Percentiles rank a stretch among this genome's conserved stretches.
Conservation (phyloP, 2,113 vertebrate genomes). For the Talpa occidentalis region DNA sequence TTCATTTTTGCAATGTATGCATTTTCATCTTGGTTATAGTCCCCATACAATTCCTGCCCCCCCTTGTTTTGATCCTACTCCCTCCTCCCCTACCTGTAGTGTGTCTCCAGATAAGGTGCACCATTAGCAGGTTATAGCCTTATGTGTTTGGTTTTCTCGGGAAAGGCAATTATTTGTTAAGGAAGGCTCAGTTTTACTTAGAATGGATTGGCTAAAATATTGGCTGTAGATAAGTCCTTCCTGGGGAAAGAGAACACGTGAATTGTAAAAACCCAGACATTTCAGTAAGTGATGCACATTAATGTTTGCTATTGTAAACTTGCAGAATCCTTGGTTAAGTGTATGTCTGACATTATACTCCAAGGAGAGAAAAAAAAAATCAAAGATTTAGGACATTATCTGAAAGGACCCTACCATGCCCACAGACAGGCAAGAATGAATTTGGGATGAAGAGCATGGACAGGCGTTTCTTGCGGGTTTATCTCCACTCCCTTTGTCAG, state of each 20-base stretch:
- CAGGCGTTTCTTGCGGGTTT: not conserved
- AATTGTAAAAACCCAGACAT: not conserved
- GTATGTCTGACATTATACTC: not conserved
- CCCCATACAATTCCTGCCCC: too few species aligned
- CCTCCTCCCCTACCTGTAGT: too few species aligned
- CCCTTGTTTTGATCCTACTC: too few species aligned
- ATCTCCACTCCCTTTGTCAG: not conserved
- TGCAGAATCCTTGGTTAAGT: not conserved
- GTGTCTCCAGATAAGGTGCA: too few species aligned
- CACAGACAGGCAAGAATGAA: not conserved
- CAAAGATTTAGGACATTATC: not conserved
- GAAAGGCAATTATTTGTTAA: slow-evolving; percentile 45
- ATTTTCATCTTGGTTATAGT: too few species aligned
- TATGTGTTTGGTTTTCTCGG: not conserved
- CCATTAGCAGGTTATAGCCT: not conserved
- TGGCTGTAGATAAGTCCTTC: not conserved
- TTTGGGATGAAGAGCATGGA: not conserved
- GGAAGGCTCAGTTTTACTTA: not conserved
- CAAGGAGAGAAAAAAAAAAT: not conserved
- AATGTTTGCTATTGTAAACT: not conserved
- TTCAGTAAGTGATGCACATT: not conserved
- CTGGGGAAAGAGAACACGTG: not conserved
- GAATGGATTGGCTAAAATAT: not conserved
- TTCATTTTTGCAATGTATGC: too few species aligned
- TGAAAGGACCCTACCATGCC: not conserved